Evolutionary conservation across 2,888 invertebrate species (phyloP).

Genomic region (Ectemnius continuus): DNA sequence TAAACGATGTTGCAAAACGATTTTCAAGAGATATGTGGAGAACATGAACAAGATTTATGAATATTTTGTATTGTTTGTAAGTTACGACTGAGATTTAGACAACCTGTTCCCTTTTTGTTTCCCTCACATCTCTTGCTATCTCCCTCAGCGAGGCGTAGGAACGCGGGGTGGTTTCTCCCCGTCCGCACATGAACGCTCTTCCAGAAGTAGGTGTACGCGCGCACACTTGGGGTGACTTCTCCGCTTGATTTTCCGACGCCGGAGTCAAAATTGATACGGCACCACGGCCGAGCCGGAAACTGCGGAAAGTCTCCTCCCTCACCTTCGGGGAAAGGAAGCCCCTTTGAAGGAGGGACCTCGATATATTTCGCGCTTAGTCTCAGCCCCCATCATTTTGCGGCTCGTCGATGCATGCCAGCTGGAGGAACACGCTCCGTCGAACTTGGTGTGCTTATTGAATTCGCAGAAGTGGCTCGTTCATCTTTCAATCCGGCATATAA

Average conservation of each 20-base stretch:
- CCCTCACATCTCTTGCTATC: no score
- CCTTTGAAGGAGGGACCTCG: no score
- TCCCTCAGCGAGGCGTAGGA: no score
- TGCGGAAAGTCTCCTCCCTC: constrained; percentile 46
- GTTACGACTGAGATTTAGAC: no score
- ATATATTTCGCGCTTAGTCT: neutral
- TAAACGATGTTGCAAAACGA: no score
- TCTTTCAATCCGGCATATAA: no score
- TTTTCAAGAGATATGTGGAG: no score
- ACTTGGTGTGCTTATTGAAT: no score
- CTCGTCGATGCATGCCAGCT: neutral
- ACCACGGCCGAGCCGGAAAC: constrained; percentile 25
- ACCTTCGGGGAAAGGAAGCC: constrained; percentile 27
- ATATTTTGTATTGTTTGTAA: no score
- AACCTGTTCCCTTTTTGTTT: no score
- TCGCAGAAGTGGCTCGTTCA: no score
- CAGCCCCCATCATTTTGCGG: neutral
- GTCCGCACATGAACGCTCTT: constrained; percentile 62
- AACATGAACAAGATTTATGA: no score
- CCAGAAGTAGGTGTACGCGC: constrained; percentile 34
- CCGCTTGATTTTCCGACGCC: constrained; percentile 71
- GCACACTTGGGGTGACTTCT: constrained; percentile 57
- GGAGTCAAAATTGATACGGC: constrained; percentile 70
- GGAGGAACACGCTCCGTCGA: neutral
- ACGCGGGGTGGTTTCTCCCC: constrained; percentile 19